Conservation (phyloP, 2,888 invertebrate species). For the Aspidapion aeneum region DNA sequence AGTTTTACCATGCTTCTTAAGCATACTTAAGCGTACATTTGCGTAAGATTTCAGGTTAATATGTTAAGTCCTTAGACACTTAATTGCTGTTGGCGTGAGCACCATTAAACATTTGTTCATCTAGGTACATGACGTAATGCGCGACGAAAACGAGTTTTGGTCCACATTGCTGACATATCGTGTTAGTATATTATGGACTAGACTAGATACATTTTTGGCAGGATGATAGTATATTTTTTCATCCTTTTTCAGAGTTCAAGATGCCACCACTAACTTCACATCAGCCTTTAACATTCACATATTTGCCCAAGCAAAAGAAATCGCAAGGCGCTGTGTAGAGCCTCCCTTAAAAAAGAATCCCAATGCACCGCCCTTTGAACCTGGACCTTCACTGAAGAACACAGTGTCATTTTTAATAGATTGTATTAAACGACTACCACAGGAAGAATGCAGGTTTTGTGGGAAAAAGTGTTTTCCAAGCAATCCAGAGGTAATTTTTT, state of each 20-base stretch:
- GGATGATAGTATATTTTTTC: too few species aligned
- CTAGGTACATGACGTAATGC: too few species aligned
- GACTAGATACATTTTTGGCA: too few species aligned
- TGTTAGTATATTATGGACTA: too few species aligned
- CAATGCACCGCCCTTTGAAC: constrained; percentile 56
- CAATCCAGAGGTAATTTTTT: constrained; percentile 49
- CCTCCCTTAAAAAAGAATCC: constrained; percentile 57
- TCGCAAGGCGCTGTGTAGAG: constrained; percentile 65
- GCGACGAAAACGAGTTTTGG: too few species aligned
- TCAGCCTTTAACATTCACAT: constrained; percentile 58
- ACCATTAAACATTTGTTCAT: too few species aligned
- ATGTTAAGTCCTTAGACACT: too few species aligned
- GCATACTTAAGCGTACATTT: too few species aligned
- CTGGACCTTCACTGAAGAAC: constrained; percentile 59
- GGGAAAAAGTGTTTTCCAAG: constrained; percentile 57
- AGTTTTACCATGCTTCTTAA: too few species aligned
- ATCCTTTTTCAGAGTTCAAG: constrained; percentile 51
- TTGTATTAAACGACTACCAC: constrained; percentile 58
- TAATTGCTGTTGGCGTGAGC: too few species aligned
- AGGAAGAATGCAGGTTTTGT: constrained; percentile 63
- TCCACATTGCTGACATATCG: too few species aligned
- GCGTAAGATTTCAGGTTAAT: too few species aligned
- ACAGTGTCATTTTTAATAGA: constrained; percentile 59
- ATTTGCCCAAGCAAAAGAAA: constrained; percentile 63
- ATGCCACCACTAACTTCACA: constrained; percentile 64